Percentiles rank a stretch among this genome's conserved stretches.
Evolutionary conservation across 1,140 invertebrate species (phyloP).

Genomic region (Bactericera cockerelli): DNA sequence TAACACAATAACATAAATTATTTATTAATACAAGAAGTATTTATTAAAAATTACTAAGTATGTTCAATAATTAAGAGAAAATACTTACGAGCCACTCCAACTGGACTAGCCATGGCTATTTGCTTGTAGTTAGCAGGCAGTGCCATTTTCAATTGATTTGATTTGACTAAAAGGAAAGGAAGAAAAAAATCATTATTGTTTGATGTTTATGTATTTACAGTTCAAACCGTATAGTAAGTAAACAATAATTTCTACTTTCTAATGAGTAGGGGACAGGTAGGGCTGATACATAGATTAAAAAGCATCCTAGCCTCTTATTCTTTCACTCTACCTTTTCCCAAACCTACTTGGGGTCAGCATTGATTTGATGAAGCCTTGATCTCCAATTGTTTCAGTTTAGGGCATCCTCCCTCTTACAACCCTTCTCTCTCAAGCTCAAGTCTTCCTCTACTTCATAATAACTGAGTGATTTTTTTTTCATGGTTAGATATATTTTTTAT

Average conservation of each 20-base stretch:
- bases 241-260: not conserved
- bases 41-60: too few relatives aligned
- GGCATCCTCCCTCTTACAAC: too few relatives aligned
- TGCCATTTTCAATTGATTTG: not conserved
- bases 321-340: too few relatives aligned
- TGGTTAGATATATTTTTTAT: too few relatives aligned
- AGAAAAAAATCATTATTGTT: not conserved
- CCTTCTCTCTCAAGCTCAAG: too few relatives aligned
- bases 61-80: not conserved
- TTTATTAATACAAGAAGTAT: too few relatives aligned
- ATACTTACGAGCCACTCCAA: slow-evolving; percentile 1
- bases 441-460: too few relatives aligned
- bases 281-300: not conserved
- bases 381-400: too few relatives aligned
- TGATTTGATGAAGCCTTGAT: not conserved
- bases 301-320: not conserved
- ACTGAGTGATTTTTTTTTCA: too few relatives aligned
- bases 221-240: not conserved
- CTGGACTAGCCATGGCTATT: not conserved
- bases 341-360: too few relatives aligned
- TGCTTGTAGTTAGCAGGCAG: not conserved
- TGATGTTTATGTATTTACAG: not conserved
- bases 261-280: not conserved
- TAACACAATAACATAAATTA: too few relatives aligned
- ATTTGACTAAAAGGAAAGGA: not conserved